phyloP scores from a whole-genome alignment of 1,140 invertebrate species.

The Drosophila bipectinata region DNA sequence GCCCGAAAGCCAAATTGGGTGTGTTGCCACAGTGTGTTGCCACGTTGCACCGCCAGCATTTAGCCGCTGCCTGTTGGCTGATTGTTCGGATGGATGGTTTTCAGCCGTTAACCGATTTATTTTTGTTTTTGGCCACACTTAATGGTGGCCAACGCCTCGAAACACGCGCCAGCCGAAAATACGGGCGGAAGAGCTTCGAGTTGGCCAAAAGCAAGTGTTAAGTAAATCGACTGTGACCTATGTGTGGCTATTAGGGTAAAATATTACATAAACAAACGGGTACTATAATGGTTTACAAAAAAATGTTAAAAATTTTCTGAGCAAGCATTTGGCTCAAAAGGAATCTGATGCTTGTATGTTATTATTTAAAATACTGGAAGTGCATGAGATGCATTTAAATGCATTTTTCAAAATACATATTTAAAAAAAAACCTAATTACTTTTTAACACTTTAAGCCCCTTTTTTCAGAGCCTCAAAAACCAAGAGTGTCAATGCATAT shows the following conservation, averaged over 20 bases:
- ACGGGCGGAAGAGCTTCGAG: slow-evolving; percentile 2
- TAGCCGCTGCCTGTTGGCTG: slow-evolving; percentile 9
- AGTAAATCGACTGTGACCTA: slow-evolving; percentile 3
- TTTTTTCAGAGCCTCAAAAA: background rate
- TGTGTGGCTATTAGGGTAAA: background rate
- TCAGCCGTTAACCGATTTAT: slow-evolving; percentile 32
- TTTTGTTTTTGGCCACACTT: slow-evolving; percentile 27
- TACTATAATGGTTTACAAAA: too few species aligned
- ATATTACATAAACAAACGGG: background rate
- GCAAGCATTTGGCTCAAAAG: too few species aligned
- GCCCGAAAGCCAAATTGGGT: slow-evolving; percentile 38
- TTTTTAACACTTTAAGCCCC: background rate
- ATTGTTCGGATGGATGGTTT: slow-evolving; percentile 16
- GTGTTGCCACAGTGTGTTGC: slow-evolving; percentile 32
- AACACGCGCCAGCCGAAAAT: slow-evolving; percentile 42
- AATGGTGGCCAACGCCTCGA: slow-evolving; percentile 36
- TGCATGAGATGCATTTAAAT: too few species aligned
- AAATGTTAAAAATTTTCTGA: too few species aligned
- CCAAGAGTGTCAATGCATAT: background rate
- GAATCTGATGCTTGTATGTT: too few species aligned
- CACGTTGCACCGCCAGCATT: slow-evolving; percentile 35
- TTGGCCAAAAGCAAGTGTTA: slow-evolving; percentile 26
- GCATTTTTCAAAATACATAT: too few species aligned
- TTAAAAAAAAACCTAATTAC: background rate
- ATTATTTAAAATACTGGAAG: too few species aligned